phyloP scores from a whole-genome alignment of 2,797 vertebrate species.

The Zalophus californianus region DNA sequence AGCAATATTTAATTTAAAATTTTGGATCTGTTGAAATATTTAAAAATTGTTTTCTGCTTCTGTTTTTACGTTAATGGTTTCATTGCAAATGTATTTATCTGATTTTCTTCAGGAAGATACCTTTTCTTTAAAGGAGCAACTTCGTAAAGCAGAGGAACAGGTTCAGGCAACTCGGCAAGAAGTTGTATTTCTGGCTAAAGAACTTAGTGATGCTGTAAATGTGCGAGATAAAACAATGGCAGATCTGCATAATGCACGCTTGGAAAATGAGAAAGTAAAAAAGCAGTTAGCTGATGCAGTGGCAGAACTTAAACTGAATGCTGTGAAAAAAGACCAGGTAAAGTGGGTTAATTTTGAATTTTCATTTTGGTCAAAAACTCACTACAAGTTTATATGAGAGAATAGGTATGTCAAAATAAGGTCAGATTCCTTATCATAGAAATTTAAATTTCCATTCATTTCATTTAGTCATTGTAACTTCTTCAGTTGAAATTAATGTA shows the following conservation, averaged over 20 bases:
- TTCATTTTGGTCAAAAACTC: not conserved
- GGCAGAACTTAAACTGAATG: constrained; percentile 90
- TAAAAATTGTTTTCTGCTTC: constrained; percentile 48
- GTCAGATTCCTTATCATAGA: constrained; percentile 6
- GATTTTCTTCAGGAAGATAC: constrained; percentile 90
- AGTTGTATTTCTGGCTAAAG: constrained; percentile 93
- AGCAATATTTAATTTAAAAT: constrained; percentile 33
- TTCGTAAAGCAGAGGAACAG: constrained; percentile 97
- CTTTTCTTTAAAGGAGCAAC: constrained; percentile 93
- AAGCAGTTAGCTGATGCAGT: constrained; percentile 92
- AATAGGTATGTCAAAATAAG: not conserved
- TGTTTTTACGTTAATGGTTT: constrained; percentile 36
- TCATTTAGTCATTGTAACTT: constrained; percentile 25
- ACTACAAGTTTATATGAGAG: not conserved
- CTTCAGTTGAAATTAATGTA: constrained; percentile 16
- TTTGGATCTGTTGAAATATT: constrained; percentile 40
- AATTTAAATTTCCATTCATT: constrained; percentile 47
- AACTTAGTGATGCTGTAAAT: constrained; percentile 95
- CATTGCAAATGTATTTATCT: constrained; percentile 40
- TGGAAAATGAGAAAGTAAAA: constrained; percentile 94
- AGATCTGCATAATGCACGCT: constrained; percentile 94
- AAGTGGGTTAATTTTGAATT: constrained; percentile 21
- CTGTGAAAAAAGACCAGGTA: constrained; percentile 90
- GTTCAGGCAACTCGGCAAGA: constrained; percentile 96
- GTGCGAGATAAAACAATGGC: constrained; percentile 96